phyloP scores from a whole-genome alignment of 2,888 invertebrate genomes.

The Anthrax anthrax region DNA sequence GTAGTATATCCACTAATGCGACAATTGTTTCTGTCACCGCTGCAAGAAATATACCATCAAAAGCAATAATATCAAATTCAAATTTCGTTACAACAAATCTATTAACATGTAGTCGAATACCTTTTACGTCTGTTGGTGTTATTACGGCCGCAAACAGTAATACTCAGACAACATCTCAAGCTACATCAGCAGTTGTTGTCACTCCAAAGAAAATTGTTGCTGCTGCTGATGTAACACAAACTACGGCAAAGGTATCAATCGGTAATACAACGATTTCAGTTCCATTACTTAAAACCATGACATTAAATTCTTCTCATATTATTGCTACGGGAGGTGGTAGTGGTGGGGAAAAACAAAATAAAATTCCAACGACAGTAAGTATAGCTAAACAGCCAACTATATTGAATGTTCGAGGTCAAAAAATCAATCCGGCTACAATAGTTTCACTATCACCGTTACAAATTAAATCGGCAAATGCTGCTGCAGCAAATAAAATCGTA shows the following conservation, averaged over 20 bases:
- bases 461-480: constrained; percentile 22
- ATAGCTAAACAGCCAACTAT: constrained; percentile 21
- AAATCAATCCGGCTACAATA: constrained; percentile 25
- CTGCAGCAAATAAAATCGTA: constrained; percentile 34
- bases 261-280: constrained; percentile 35
- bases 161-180: constrained; percentile 6
- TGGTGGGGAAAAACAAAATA: constrained; percentile 12
- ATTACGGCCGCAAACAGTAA: constrained; percentile 7
- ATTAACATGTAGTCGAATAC: constrained; percentile 8
- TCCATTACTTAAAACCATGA: constrained; percentile 26
- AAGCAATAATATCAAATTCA: not conserved
- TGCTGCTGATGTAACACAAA: constrained; percentile 42
- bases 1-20: not conserved
- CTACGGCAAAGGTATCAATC: constrained; percentile 38
- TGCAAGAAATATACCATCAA: not conserved
- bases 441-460: constrained; percentile 31
- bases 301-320: constrained; percentile 22
- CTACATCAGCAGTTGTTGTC: constrained; percentile 32
- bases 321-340: constrained; percentile 18
- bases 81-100: not conserved
- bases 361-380: constrained; percentile 20
- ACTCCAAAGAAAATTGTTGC: constrained; percentile 36
- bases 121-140: constrained; percentile 10
- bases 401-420: constrained; percentile 23
- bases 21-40: not conserved